phyloP scores from a whole-genome alignment of 2,113 vertebrate genomes.

The Oreochromis aureus region DNA sequence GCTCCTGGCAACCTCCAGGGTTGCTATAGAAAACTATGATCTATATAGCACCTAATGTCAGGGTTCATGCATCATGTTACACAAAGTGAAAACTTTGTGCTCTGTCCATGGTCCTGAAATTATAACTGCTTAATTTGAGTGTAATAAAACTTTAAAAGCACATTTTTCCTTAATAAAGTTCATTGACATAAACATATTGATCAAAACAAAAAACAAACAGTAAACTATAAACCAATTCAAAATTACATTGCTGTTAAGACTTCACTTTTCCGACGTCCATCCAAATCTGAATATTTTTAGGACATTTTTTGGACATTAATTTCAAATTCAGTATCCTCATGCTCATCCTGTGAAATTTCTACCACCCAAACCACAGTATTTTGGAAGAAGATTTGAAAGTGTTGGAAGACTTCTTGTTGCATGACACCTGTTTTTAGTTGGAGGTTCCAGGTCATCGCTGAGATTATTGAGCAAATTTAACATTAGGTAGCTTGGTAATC shows the following conservation, averaged over 20 bases:
- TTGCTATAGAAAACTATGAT: background rate
- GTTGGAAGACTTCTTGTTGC: background rate
- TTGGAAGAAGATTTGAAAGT: background rate
- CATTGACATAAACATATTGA: background rate
- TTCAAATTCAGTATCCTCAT: background rate
- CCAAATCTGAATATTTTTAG: background rate
- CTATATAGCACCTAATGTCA: background rate
- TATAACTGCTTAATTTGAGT: background rate
- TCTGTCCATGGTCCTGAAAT: background rate
- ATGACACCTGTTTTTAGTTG: background rate
- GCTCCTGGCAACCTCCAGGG: background rate
- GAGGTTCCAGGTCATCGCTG: background rate
- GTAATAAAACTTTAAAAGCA: background rate
- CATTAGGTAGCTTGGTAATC: background rate
- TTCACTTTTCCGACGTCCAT: fast-evolving
- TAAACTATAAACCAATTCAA: background rate
- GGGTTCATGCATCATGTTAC: background rate
- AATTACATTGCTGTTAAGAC: background rate
- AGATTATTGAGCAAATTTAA: background rate
- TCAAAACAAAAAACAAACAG: background rate
- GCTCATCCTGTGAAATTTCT: background rate
- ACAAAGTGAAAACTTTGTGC: background rate
- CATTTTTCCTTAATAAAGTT: background rate
- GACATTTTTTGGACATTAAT: background rate
- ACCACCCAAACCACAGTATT: background rate